Conservation (phyloP, 2,888 invertebrate species). For the Scaptomyza cyrtandrae region DNA sequence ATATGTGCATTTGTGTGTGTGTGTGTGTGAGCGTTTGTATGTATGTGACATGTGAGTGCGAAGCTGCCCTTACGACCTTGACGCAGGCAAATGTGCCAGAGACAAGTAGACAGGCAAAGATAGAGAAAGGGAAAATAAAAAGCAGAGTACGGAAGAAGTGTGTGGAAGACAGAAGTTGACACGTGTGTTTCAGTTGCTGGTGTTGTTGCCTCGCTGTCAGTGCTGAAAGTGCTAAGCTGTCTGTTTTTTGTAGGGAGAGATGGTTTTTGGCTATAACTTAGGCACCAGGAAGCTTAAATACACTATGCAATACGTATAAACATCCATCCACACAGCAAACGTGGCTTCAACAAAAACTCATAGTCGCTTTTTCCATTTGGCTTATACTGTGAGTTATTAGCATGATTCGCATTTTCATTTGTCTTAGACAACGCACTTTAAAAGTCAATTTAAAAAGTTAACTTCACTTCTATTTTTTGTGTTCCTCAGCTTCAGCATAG, state of each 20-base stretch:
- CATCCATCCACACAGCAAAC: not conserved
- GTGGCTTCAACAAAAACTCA: slow-evolving; percentile 28
- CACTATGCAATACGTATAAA: not conserved
- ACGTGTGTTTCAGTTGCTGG: slow-evolving; percentile 42
- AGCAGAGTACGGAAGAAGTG: not conserved
- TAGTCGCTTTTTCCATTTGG: slow-evolving; percentile 10
- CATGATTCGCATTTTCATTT: slow-evolving; percentile 39
- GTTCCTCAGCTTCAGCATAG: slow-evolving; percentile 26
- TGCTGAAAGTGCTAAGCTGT: slow-evolving; percentile 33
- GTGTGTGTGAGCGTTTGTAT: slow-evolving; percentile 10
- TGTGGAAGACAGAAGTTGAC: slow-evolving; percentile 36
- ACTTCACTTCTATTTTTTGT: slow-evolving; percentile 11
- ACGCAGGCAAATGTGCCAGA: slow-evolving; percentile 34
- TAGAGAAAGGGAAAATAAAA: not conserved
- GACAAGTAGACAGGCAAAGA: slow-evolving; percentile 16
- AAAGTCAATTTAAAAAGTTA: slow-evolving; percentile 68
- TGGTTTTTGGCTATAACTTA: slow-evolving; percentile 17
- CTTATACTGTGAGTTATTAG: slow-evolving; percentile 36
- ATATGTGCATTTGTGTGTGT: slow-evolving; percentile 4
- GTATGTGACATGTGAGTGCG: slow-evolving; percentile 16
- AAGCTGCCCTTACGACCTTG: slow-evolving; percentile 62
- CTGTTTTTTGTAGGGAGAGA: not conserved
- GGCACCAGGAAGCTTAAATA: slow-evolving; percentile 6
- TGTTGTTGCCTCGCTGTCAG: slow-evolving; percentile 30
- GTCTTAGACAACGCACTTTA: slow-evolving; percentile 45